phyloP scores from a whole-genome alignment of 2,113 vertebrate species.

The Jaculus jaculus region DNA sequence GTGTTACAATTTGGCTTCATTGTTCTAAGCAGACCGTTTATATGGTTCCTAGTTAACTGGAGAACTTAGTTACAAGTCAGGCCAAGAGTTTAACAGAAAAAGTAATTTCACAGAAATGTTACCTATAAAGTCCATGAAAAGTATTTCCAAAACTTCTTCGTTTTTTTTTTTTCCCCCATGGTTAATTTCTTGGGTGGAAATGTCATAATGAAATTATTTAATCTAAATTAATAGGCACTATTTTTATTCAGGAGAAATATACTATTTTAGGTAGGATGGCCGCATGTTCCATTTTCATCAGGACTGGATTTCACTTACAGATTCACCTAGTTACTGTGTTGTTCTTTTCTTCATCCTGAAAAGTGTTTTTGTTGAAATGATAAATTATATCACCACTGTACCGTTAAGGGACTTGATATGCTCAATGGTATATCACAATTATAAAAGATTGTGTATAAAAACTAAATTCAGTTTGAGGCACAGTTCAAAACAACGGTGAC shows the following conservation, averaged over 20 bases:
- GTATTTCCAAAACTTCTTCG: too few relatives aligned
- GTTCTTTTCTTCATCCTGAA: neutral
- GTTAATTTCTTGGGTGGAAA: neutral
- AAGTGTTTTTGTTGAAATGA: neutral
- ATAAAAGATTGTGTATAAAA: conserved; percentile 12
- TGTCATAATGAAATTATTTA: neutral
- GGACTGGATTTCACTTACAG: neutral
- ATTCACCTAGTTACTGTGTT: neutral
- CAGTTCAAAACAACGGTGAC: conserved; percentile 17
- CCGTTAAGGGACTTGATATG: conserved; percentile 1
- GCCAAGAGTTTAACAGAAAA: too few relatives aligned
- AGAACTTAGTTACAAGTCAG: too few relatives aligned
- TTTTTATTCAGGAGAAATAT: neutral
- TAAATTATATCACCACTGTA: neutral
- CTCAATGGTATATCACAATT: neutral
- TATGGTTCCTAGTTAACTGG: too few relatives aligned
- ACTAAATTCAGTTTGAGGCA: neutral
- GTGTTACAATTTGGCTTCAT: too few relatives aligned
- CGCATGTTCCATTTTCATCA: neutral
- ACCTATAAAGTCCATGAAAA: too few relatives aligned
- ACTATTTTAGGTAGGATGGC: neutral
- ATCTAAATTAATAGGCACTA: neutral
- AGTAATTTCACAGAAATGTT: too few relatives aligned
- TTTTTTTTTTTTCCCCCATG: too few relatives aligned
- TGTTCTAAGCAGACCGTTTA: too few relatives aligned